phyloP scores from a whole-genome alignment of 2,888 invertebrate species.

The Cylloceria caligata region DNA sequence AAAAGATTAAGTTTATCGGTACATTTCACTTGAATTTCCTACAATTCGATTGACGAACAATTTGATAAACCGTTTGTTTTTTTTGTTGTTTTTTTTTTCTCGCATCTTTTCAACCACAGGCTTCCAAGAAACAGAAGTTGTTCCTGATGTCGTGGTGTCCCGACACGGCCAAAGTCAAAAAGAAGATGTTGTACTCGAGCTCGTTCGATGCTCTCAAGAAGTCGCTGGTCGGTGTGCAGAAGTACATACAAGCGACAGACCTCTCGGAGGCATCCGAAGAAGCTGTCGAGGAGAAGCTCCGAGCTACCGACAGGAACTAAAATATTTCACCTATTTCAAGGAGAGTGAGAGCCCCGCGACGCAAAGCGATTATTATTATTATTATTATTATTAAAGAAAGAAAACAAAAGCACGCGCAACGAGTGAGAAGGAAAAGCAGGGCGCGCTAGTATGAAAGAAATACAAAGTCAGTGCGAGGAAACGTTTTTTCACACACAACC shows the following conservation, averaged over 20 bases:
- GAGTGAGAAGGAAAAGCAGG: slow-evolving; percentile 64
- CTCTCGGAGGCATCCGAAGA: slow-evolving; percentile 97
- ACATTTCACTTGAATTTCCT: background rate
- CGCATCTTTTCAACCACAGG: no score
- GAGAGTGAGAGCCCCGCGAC: slow-evolving; percentile 63
- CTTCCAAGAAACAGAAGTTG: slow-evolving; percentile 98
- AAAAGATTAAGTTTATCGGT: background rate
- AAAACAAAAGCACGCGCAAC: slow-evolving; percentile 53
- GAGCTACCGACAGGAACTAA: slow-evolving; percentile 97
- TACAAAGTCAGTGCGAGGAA: no score
- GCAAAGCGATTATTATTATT: slow-evolving; percentile 74
- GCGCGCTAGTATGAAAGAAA: no score
- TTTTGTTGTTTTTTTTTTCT: slow-evolving; percentile 9
- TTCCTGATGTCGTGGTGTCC: slow-evolving; percentile 99
- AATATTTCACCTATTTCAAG: slow-evolving; percentile 71
- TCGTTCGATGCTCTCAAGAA: slow-evolving; percentile 99
- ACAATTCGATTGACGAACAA: background rate
- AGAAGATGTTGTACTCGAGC: slow-evolving; percentile 94
- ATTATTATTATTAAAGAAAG: slow-evolving; percentile 69
- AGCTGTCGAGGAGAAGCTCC: slow-evolving; percentile 96
- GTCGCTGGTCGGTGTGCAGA: slow-evolving; percentile 97
- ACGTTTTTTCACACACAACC: slow-evolving; percentile 59
- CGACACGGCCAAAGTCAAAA: slow-evolving; percentile 96
- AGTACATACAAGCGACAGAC: slow-evolving; percentile 98
- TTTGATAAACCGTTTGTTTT: background rate